Base-by-base conservation (phyloP, 2,113 vertebrate genomes). In the Brevimyrus niger region DNA sequence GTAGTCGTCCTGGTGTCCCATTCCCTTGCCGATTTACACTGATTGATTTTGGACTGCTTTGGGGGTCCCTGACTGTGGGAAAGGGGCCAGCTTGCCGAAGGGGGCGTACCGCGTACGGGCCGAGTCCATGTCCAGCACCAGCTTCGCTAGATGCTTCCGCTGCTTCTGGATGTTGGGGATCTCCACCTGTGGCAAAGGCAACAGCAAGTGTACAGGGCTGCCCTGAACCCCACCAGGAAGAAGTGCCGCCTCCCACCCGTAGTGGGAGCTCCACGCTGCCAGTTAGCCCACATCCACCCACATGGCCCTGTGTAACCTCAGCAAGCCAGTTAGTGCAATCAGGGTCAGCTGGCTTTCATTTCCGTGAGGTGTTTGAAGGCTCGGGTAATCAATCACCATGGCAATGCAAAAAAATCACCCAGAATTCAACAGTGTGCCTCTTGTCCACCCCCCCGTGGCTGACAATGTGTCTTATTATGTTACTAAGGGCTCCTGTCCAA, bases 161-260 rank as follows among this genome's bases (percentile, higher is more conserved):
- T 99, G 98, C 92, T 99, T 99, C 92, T 99, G 98, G 93, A 99
- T 99, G 88, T 99, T 99, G 0, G 98, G 98, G 90, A 99, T 99
- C 93, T 99, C 98, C 91, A 99, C 98, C 98, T 96, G 91, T 86
- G 90, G 86, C 38, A 42, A 84, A 88, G 27, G 90, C 42, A 58
- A 23, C 85, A 27, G 90, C 31, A 31, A 0, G 55, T 23, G 82
- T 21, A 61, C 2, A n/a, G 58, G 10, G 3, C 7, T n/a, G 23
- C 23, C 23, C 23, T 8, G 8, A 61, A 73, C 31, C 31, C 69
- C 69, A 38, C 15, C 31, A 15, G 69, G 69, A 76, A 76, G n/a
- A 19, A 46, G 38, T 23, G 23, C 38, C 8, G 9, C 19, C 19
- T 23, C 9, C 82, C 38, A 47, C 21, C 42, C 38, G n/a, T 44